Evolutionary conservation across 2,113 vertebrate genomes (phyloP).

Genomic region (Edolisoma coerulescens): DNA sequence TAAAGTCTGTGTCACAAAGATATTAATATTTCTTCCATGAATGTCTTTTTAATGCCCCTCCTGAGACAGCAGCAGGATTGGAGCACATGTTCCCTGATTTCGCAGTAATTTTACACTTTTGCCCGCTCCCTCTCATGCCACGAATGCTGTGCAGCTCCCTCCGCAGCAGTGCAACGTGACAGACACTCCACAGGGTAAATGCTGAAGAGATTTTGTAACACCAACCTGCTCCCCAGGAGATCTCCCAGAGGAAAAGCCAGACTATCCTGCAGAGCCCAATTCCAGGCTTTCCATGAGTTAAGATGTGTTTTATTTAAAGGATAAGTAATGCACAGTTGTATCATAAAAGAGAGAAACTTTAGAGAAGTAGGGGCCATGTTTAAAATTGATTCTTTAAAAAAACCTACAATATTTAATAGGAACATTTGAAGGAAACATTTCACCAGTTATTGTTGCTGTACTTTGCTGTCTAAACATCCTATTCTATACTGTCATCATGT

Average conservation of each 20-base stretch:
- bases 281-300: background rate
- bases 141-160: background rate
- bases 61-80: background rate
- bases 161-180: background rate
- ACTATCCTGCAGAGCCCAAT: background rate
- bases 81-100: background rate
- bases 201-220: background rate
- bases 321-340: background rate
- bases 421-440: background rate
- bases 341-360: background rate
- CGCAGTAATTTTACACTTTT: background rate
- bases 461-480: conserved; percentile 7
- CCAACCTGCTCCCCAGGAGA: background rate
- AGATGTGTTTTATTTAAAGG: background rate
- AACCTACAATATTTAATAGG: background rate
- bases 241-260: background rate
- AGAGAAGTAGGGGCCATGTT: background rate
- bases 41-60: background rate
- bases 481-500: background rate
- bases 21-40: background rate
- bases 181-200: background rate
- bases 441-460: background rate
- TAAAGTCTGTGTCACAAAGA: background rate
- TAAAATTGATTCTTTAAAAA: background rate
- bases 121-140: background rate